Conservation (phyloP, 2,888 invertebrate genomes). For the Scrobipalpa atriplicella region DNA sequence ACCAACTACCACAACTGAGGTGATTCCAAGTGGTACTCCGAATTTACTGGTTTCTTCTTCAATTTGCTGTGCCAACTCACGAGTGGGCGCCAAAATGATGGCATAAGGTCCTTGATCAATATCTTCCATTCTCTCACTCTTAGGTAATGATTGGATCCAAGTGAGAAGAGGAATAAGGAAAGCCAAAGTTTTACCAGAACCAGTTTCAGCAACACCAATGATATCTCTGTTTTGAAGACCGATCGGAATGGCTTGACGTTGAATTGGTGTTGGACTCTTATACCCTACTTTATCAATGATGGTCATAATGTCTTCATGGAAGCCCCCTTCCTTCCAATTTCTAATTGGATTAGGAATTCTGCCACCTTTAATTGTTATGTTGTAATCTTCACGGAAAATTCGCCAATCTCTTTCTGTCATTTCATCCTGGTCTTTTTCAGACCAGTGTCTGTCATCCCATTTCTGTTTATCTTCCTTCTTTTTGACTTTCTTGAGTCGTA, state of each 20-base stretch:
- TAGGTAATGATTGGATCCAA: slow-evolving; percentile 99
- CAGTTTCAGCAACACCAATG: slow-evolving; percentile 99
- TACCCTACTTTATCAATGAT: slow-evolving; percentile 98
- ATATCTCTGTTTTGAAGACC: slow-evolving; percentile 97
- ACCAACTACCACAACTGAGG: slow-evolving; percentile 99
- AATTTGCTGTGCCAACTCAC: slow-evolving; percentile 99
- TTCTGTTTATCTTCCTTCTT: slow-evolving; percentile 98
- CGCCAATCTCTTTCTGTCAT: slow-evolving; percentile 99
- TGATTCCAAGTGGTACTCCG: slow-evolving; percentile 95
- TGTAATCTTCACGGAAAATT: slow-evolving; percentile 99
- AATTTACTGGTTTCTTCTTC: slow-evolving; percentile 99
- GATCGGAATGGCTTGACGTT: slow-evolving; percentile 99
- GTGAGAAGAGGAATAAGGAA: slow-evolving; percentile 98
- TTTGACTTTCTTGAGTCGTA: slow-evolving; percentile 95
- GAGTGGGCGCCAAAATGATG: slow-evolving; percentile 99
- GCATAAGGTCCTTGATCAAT: slow-evolving; percentile 99
- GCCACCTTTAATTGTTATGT: slow-evolving; percentile 98
- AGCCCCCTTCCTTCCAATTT: slow-evolving; percentile 96
- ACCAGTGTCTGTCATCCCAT: slow-evolving; percentile 99
- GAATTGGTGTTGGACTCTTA: slow-evolving; percentile 99
- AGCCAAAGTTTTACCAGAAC: slow-evolving; percentile 99
- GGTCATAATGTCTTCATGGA: slow-evolving; percentile 95
- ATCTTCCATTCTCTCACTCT: slow-evolving; percentile 95
- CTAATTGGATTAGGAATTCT: slow-evolving; percentile 98
- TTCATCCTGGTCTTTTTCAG: slow-evolving; percentile 95